Base-by-base conservation (phyloP, 2,113 vertebrate species). In the Anguilla japonica region DNA sequence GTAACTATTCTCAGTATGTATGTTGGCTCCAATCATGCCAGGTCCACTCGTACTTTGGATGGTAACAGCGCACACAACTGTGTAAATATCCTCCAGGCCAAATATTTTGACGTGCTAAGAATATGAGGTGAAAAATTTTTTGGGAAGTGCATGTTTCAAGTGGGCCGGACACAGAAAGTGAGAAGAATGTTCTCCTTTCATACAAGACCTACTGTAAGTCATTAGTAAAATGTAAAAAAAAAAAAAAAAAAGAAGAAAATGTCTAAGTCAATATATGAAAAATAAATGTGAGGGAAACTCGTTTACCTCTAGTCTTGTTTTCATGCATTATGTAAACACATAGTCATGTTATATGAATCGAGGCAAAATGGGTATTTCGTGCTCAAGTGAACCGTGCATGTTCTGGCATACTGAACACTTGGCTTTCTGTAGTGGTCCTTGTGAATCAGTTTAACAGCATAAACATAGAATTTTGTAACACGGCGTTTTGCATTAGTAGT, bases 251-350 rank as follows among this genome's bases (percentile, higher is more conserved):
- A 5, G 18, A 67, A 78, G 75, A n/a, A 26, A n/a, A 50, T 85
- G 84, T 85, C 43, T 40, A 85, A 57, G 34, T 85, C 75, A 79
- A 80, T 46, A 85, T n/a, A 81, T 15, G n/a, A 75, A 34, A n/a
- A 26, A 34, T 75, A 29, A 75, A n/a, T 34, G 71, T 75, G 34
- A 34, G n/a, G 71, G 71, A 75, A 75, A 29, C 11, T n/a, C 71
- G 34, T 34, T 75, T 75, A 34, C 71, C 9, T 75, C 71, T 6
- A 75, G 26, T 75, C 71, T 34, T 29, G 9, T 75, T 75, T 75
- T 34, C 26, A n/a, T 75, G 71, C 26, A 26, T 75, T 13, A 0
- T n/a, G 26, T n/a, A 34, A 29, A 75, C 20, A n/a, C 20, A 71
- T n/a, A n/a, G 22, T n/a, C n/a, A 3, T n/a, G 26, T n/a, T 71